A percentile compares a stretch with the other conserved stretches of the same genome.
These are phyloP conservation scores for Leptinotarsa tumamoca DNA, from an alignment of 2,888 invertebrate species.

Conservation along the genomic window DNA sequence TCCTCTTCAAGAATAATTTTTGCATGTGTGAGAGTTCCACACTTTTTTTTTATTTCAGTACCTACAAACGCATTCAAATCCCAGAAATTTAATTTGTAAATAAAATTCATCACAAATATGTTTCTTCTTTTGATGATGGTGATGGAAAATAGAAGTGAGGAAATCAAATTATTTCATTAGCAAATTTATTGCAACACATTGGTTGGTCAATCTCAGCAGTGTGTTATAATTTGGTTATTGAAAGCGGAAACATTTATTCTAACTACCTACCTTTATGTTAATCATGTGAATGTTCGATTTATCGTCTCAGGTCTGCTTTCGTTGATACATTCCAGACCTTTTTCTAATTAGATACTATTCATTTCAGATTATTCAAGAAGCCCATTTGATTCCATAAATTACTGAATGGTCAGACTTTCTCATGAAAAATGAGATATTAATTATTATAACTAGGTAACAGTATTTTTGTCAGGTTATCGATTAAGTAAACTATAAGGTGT, in stretches of 20 bases:
- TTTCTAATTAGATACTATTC: conserved; percentile 4
- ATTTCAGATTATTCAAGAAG: conserved; percentile 8
- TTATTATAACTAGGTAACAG: conserved; percentile 21
- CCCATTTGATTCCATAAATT: conserved; percentile 10
- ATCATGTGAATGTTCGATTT: conserved; percentile 17
- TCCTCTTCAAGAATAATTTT: no score
- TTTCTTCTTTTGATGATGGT: no score
- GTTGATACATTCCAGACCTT: not conserved
- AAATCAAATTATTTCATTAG: no score
- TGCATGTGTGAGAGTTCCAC: no score
- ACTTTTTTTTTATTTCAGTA: no score
- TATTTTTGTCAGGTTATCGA: conserved; percentile 16
- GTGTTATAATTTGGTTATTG: conserved; percentile 12
- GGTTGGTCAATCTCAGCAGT: not conserved
- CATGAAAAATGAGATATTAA: conserved; percentile 23
- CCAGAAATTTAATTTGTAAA: no score
- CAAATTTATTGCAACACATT: conserved; percentile 4
- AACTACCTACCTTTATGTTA: conserved; percentile 16
- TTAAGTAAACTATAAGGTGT: not conserved
- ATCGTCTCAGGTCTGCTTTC: conserved; percentile 4
- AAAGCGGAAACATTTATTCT: conserved; percentile 19
- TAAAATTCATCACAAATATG: no score
- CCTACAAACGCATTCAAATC: no score
- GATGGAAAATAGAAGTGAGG: no score
- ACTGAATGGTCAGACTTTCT: not conserved